Percentiles rank a stretch among this genome's conserved stretches.
Evolutionary conservation across 2,888 invertebrate species (phyloP).

Genomic region (Conomelus anceps): DNA sequence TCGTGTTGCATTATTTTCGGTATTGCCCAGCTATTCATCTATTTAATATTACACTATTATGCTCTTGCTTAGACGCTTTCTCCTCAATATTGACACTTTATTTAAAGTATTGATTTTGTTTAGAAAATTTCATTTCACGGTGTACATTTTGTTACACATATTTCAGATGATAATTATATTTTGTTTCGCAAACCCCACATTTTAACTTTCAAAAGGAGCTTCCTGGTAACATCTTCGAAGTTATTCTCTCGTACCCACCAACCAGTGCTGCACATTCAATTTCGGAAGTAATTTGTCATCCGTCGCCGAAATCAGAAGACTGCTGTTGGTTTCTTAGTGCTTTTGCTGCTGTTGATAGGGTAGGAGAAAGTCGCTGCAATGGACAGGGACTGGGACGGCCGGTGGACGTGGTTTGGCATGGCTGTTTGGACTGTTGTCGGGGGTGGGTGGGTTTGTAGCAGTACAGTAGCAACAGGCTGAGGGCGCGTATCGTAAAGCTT

Average conservation of each 20-base stretch:
- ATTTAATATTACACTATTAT: no score
- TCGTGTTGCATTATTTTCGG: no score
- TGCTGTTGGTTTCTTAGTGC: background rate
- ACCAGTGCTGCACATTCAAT: background rate
- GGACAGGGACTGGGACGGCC: background rate
- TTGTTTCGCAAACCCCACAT: no score
- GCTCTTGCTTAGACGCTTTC: no score
- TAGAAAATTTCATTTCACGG: no score
- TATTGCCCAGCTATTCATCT: no score
- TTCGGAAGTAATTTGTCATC: background rate
- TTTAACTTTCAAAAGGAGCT: background rate
- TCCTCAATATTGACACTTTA: no score
- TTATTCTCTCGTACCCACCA: background rate
- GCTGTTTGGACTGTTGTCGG: no score
- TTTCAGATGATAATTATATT: no score
- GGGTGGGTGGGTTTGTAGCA: background rate
- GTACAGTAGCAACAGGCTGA: background rate
- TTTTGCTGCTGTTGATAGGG: background rate
- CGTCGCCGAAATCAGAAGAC: background rate
- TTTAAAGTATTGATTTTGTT: no score
- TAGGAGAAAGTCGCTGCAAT: background rate
- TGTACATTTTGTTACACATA: no score
- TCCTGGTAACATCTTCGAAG: background rate
- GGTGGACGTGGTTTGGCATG: no score
- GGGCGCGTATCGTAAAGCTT: slow-evolving; percentile 3